These are phyloP conservation scores for Pasiphila rectangulata DNA, from an alignment of 2,888 invertebrate genomes.

Conservation along the genomic window DNA sequence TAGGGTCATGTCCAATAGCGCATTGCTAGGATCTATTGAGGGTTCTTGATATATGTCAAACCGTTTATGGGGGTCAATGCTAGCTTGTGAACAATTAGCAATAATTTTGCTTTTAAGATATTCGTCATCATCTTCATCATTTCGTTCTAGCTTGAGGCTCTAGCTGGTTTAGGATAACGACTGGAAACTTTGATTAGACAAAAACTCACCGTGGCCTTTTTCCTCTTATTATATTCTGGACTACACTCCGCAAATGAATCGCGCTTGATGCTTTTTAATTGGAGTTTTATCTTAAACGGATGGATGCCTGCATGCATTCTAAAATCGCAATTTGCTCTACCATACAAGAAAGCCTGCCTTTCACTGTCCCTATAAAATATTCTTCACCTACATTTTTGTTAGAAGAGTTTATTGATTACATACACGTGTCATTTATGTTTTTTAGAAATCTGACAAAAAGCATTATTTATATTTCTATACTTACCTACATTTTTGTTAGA, in stretches of 20 bases:
- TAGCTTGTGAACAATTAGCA: too few relatives aligned
- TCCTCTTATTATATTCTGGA: not conserved
- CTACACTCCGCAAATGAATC: not conserved
- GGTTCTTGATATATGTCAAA: not conserved
- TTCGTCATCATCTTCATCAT: too few relatives aligned
- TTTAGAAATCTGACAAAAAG: not conserved
- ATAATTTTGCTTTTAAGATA: too few relatives aligned
- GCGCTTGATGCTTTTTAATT: slow-evolving; percentile 6
- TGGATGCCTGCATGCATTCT: slow-evolving; percentile 4
- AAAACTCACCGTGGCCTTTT: too few relatives aligned
- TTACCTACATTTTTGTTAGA: slow-evolving; percentile 1
- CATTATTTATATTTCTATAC: too few relatives aligned
- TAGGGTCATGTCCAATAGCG: too few relatives aligned
- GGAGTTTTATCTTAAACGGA: slow-evolving; percentile 7
- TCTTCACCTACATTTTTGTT: slow-evolving; percentile 2
- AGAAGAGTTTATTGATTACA: slow-evolving; percentile 4
- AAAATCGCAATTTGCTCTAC: not conserved
- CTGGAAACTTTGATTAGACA: too few relatives aligned
- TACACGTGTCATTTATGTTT: not conserved
- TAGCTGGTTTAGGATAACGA: too few relatives aligned
- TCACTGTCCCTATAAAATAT: slow-evolving; percentile 10
- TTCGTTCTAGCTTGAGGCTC: too few relatives aligned
- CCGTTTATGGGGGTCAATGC: too few relatives aligned
- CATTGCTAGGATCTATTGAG: too few relatives aligned
- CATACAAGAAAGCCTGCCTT: slow-evolving; percentile 8